phyloP scores from a whole-genome alignment of 2,113 vertebrate genomes.

The Tetrax tetrax region DNA sequence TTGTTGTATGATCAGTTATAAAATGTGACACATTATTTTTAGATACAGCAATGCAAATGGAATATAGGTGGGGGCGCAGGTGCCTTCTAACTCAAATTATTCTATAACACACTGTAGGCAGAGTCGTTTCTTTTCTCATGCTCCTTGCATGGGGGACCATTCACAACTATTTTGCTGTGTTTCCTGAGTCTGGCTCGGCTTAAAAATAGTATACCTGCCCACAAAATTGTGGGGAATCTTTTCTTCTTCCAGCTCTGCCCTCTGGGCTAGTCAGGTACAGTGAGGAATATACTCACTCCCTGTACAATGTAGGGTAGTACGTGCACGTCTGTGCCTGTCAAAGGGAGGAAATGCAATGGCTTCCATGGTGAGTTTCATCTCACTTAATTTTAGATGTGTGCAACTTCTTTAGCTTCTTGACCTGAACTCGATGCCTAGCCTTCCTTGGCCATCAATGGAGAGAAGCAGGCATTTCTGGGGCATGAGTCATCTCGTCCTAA shows the following conservation, averaged over 20 bases:
- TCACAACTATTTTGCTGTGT: neutral
- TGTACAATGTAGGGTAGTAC: neutral
- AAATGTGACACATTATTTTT: neutral
- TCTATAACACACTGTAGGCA: neutral
- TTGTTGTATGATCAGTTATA: neutral
- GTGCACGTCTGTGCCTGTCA: rapidly evolving
- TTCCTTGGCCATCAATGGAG: neutral
- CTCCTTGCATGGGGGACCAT: neutral
- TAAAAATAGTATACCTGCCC: neutral
- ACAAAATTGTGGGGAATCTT: neutral
- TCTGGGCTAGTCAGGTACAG: neutral
- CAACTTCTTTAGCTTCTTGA: neutral
- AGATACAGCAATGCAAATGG: neutral
- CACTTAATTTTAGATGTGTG: neutral
- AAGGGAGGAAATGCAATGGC: neutral
- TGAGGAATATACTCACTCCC: neutral
- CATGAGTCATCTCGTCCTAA: neutral
- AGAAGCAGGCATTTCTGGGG: neutral
- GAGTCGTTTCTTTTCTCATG: neutral
- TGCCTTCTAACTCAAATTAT: neutral
- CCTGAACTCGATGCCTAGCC: rapidly evolving
- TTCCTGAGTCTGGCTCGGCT: neutral
- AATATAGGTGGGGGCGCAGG: neutral
- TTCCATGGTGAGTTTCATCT: neutral
- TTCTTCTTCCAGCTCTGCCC: neutral